Base-by-base conservation (phyloP, 2,888 invertebrate species). In the Microdon myrmicae region DNA sequence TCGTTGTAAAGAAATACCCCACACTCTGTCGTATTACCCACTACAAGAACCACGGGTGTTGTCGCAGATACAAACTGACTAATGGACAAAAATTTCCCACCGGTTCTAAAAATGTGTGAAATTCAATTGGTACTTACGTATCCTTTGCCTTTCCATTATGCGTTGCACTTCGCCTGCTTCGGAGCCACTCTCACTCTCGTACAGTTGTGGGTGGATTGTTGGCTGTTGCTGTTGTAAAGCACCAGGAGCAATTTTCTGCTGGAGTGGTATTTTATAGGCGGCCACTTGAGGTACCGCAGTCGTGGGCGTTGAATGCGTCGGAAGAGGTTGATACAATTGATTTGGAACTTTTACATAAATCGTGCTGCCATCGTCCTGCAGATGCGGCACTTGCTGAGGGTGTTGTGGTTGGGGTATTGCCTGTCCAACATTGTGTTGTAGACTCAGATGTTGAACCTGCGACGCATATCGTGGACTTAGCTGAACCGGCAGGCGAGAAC, bases 131-230 rank as follows among this genome's bases (percentile, higher is more conserved):
- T 47, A 64, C 64, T 64, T 31, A 64, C 64, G 58, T 53, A 58
- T 58, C 28, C 58, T 23, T 25, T 67, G 68, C 39, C 72, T 71
- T 54, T 75, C 76, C 73, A 77, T 71, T 17, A 87, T 88, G 68
- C 85, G 82, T 71, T 87, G 87, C 54, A 88, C 84, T 78, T 89
- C 89, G 3, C 87, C 87, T 25, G 87, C 87, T 74, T 89, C 89
- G 26, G 88, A 88, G 16, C 87, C 88, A 72, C 87, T 87, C 75
- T 89, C 89, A 59, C 86, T 87, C 71, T 87, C 88, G 3, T 84
- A 84, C 25, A 70, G 48, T 25, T 69, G 67, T 14, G 58, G 44
- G 12, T 56, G 60, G 3, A 54, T 32, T 26, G 55, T 49, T 9
- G 41, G 47, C 39, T 48, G 49, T 29, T 45, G 60, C 10, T 53